Evolutionary conservation across 2,797 vertebrate species (phyloP).

Genomic region (Sylvilagus floridanus): DNA sequence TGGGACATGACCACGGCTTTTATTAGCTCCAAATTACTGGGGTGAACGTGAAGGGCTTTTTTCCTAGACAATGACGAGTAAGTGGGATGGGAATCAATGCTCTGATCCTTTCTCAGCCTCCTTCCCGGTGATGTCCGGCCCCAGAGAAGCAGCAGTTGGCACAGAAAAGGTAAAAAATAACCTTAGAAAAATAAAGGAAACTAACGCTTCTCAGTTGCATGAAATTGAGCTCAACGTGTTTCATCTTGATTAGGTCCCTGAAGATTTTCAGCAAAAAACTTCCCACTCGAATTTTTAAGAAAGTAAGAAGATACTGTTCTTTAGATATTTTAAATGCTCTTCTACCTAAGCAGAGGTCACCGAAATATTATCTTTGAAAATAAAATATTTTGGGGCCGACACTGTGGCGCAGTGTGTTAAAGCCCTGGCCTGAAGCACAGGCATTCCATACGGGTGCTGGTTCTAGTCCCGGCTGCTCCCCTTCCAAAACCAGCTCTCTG

Average conservation of each 20-base stretch:
- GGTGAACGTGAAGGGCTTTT: conserved; percentile 32
- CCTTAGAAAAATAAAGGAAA: not conserved
- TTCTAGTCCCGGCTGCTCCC: no score
- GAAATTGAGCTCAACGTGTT: not conserved
- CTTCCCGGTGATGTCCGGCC: not conserved
- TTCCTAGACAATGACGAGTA: not conserved
- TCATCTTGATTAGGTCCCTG: conserved; percentile 18
- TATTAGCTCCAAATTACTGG: not conserved
- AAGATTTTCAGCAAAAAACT: conserved; percentile 43
- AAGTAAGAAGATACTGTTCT: not conserved
- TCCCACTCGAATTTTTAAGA: not conserved
- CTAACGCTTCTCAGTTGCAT: not conserved
- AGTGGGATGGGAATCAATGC: not conserved
- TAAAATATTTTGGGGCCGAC: not conserved
- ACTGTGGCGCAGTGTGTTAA: no score
- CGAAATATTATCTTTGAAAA: conserved; percentile 42
- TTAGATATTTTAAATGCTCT: conserved; percentile 50
- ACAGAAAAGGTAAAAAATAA: conserved; percentile 10
- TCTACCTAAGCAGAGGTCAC: not conserved
- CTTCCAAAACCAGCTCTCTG: no score
- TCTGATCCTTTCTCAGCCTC: not conserved
- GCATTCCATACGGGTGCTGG: no score
- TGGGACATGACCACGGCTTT: not conserved
- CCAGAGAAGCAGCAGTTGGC: not conserved
- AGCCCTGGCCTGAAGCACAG: no score